Evolutionary conservation across 1,140 invertebrate species (phyloP), one percentile per base, ranked within the genome.

Genomic region (Drosophila virilis): DNA sequence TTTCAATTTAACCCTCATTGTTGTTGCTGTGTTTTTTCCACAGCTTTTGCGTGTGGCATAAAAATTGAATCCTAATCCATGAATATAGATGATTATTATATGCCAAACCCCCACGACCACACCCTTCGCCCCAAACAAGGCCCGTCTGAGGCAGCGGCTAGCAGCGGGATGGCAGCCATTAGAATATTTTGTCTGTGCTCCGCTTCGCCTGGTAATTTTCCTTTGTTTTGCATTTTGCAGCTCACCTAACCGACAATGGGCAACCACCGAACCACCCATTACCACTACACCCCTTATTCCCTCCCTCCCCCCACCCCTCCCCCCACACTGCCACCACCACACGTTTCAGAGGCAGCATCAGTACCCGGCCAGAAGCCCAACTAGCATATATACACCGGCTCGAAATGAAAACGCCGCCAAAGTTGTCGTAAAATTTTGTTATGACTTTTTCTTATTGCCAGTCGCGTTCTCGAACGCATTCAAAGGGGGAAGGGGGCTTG

Each of bases 61-160:
- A 91, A 91, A 91, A 91, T 91, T 91, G 90, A 91, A 91, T 91
- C 90, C 90, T 91, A 91, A 91, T 91, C 90, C 90, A 91, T 91
- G 90, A 91, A 91, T 91, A 91, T 91, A 91, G 90, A 91, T 91
- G 90, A 91, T 91, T 91, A 91, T 91, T 91, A 91, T 91, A 91
- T 90, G 72, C 80, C 72, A 12, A 65, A 42, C 2, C 13, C 4
- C 28, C 50, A 6, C 4, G 8, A 10, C 46, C 10, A 17, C 40
- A 35, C 52, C 15, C 13, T 7, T 35, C 5, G 12, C 12, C 2
- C 46, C 10, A 37, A 13, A 6, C n/a, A n/a, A 42, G n/a, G 38
- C 28, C 28, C 2, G 33, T 7, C 33, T n/a, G 40, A n/a, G n/a
- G 40, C 40, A 13, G 32, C 58, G 13, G 33, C 57, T 58, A 68